These are phyloP conservation scores for Metopia argyrocephala DNA, from an alignment of 2,888 invertebrate species.

Conservation along the genomic window DNA sequence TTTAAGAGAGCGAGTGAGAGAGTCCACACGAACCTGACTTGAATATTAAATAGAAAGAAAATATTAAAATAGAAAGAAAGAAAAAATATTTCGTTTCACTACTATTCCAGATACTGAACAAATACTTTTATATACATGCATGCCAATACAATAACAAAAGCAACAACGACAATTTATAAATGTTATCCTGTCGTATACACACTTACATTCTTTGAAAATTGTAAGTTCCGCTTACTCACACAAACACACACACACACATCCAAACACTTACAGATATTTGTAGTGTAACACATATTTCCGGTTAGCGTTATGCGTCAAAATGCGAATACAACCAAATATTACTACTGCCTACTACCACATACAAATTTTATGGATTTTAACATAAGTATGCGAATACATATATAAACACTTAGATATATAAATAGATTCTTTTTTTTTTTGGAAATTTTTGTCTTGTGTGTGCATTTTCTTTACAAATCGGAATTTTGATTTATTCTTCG, in stretches of 20 bases:
- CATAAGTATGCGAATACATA: too few relatives aligned
- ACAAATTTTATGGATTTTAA: slow-evolving; percentile 26
- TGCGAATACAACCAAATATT: neutral
- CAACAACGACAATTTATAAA: neutral
- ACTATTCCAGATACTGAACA: neutral
- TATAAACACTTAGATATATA: too few relatives aligned
- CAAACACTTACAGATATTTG: neutral
- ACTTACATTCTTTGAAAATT: neutral
- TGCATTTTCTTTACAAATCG: too few relatives aligned
- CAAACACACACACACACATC: slow-evolving; percentile 1
- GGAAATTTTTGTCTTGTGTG: slow-evolving; percentile 2
- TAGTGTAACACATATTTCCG: slow-evolving; percentile 60
- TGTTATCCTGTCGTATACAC: neutral
- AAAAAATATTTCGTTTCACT: neutral
- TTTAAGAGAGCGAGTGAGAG: neutral
- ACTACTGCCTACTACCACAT: slow-evolving; percentile 6
- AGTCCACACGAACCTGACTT: slow-evolving; percentile 32
- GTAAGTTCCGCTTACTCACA: too few relatives aligned
- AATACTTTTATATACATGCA: neutral
- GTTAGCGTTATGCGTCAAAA: slow-evolving; percentile 66
- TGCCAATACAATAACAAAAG: neutral
- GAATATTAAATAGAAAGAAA: slow-evolving; percentile 40
- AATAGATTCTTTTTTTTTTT: neutral
- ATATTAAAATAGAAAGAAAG: too few relatives aligned
- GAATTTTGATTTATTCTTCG: slow-evolving; percentile 35